Percentiles rank a stretch among this genome's conserved stretches.
Conservation (phyloP, 2,113 vertebrate species). For the Chaetorhynchus papuensis region DNA sequence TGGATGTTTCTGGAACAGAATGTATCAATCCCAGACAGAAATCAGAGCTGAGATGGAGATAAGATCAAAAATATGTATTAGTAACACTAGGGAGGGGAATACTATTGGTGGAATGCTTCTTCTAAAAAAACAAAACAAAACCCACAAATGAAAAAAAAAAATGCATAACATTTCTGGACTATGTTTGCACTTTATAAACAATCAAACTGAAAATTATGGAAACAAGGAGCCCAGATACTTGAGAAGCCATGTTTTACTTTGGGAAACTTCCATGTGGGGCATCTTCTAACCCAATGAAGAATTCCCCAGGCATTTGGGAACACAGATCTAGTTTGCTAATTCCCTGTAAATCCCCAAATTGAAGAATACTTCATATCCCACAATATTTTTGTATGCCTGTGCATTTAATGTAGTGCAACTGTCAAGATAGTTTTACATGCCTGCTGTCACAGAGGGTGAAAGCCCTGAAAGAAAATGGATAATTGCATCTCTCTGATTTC, state of each 20-base stretch:
- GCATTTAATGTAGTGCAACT: not conserved
- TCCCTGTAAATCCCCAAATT: not conserved
- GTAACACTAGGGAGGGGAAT: not conserved
- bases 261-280: not conserved
- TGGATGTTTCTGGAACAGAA: slow-evolving; percentile 58
- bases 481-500: not conserved
- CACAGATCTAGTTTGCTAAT: not conserved
- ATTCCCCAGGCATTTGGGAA: not conserved
- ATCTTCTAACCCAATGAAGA: not conserved
- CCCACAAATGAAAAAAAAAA: not conserved
- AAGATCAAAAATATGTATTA: slow-evolving; percentile 48
- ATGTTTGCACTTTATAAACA: not conserved
- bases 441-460: not conserved
- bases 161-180: not conserved
- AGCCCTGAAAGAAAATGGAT: not conserved
- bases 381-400: not conserved
- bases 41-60: slow-evolving; percentile 44
- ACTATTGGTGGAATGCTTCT: slow-evolving; percentile 2
- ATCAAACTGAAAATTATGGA: not conserved
- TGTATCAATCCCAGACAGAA: slow-evolving; percentile 49
- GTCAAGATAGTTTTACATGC: not conserved
- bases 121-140: not conserved
- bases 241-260: not conserved
- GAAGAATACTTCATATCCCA: not conserved
- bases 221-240: not conserved